phyloP scores from a whole-genome alignment of 2,797 vertebrate genomes.

The Gallinago nigripennis region DNA sequence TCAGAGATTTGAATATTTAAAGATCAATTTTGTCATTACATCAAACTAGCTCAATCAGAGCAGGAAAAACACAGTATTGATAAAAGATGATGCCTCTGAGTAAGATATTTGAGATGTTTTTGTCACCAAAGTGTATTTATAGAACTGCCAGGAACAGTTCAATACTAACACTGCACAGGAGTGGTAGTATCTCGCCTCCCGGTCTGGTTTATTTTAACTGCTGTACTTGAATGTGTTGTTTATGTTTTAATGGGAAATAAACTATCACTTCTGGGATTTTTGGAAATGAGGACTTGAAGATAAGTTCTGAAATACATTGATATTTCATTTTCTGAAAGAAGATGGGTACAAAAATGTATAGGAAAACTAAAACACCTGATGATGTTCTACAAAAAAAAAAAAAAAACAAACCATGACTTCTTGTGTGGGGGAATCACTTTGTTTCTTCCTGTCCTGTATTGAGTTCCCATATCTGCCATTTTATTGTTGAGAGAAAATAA shows the following conservation, averaged over 20 bases:
- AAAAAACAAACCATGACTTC: not conserved
- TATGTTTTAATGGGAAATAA: not conserved
- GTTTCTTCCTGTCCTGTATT: not conserved
- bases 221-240: not conserved
- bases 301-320: not conserved
- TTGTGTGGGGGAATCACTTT: not conserved
- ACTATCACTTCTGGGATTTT: not conserved
- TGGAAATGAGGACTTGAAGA: not conserved
- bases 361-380: not conserved
- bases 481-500: not conserved
- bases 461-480: not conserved
- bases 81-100: not conserved
- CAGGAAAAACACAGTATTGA: not conserved
- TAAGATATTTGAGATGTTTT: not conserved
- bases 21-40: conserved; percentile 16
- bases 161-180: not conserved
- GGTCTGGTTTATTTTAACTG: not conserved
- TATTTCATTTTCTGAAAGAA: not conserved
- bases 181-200: not conserved
- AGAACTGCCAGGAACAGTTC: not conserved
- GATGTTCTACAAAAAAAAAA: not conserved
- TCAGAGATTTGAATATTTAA: conserved; percentile 46
- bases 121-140: not conserved
- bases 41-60: conserved; percentile 1
- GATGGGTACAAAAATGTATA: rapidly evolving